phyloP scores from a whole-genome alignment of 2,888 invertebrate species.

The Lymantria dispar region DNA sequence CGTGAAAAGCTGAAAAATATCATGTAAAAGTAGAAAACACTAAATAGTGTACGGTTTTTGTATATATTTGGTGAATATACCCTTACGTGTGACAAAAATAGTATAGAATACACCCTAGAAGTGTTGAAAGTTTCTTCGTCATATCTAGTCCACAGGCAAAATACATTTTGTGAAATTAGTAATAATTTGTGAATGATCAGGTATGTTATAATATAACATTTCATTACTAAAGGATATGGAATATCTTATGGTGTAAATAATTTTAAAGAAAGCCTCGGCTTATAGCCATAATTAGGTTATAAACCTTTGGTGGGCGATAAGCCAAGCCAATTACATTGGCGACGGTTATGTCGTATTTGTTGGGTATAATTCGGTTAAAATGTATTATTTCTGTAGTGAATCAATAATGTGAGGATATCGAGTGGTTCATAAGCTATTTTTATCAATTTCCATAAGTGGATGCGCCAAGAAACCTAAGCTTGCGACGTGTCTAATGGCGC shows the following conservation, averaged over 20 bases:
- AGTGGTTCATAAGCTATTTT: constrained; percentile 65
- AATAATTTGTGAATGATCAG: constrained; percentile 77
- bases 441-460: constrained; percentile 78
- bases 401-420: constrained; percentile 46
- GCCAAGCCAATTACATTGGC: constrained; percentile 68
- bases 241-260: constrained; percentile 25
- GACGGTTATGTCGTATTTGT: constrained; percentile 46
- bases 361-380: constrained; percentile 37
- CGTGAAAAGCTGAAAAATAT: constrained; percentile 75
- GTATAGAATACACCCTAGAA: constrained; percentile 40
- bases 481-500: constrained; percentile 83
- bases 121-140: constrained; percentile 41
- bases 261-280: constrained; percentile 31
- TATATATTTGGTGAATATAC: constrained; percentile 45
- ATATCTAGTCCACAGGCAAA: constrained; percentile 56
- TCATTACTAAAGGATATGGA: constrained; percentile 36
- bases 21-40: constrained; percentile 47
- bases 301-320: constrained; percentile 75
- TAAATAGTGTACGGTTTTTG: constrained; percentile 39
- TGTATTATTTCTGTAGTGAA: constrained; percentile 37
- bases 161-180: constrained; percentile 61
- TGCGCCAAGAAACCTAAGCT: constrained; percentile 75
- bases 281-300: constrained; percentile 70
- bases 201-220: constrained; percentile 54
- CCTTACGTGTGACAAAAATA: constrained; percentile 42